Base-by-base conservation (phyloP, 1,140 invertebrate species). In the Ostrea denselamellosa region DNA sequence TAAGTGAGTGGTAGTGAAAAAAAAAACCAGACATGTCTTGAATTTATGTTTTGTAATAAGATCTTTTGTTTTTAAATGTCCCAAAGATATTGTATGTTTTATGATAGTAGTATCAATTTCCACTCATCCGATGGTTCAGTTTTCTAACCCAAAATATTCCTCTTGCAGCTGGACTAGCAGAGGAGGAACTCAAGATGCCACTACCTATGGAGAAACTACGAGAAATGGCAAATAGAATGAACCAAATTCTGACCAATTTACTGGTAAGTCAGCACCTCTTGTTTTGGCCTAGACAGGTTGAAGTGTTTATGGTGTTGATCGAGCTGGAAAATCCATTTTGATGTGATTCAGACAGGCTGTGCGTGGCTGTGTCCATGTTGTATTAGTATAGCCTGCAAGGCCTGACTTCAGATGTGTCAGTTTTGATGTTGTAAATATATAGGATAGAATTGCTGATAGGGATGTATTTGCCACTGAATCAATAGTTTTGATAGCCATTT, bases 221-320 rank as follows among this genome's bases (percentile, higher is more conserved):
- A 34, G 91, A 92, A 53, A 94, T 94, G 93, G 91, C 92, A 28
- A 90, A 90, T 84, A 90, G 92, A 68, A 92, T 94, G 92, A 93
- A 94, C 86, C 86, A 89, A 52, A 93, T 94, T 10, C 82, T 94
- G n/a, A 91, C 92, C n/a, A 93, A 93, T 86, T 88, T 94, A 10
- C 77, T 93, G 90, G 93, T 94, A 87, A 90, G 93, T 90, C 28
- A 28, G 53, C 0, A 10, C 8, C 34, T 83, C 19, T 83, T 17
- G 10, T 83, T 53, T 10, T 25, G 22, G 51, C 82, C 5, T 83
- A 52, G 17, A 5, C 52, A 44, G 22, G 53, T 51, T 54, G 52
- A 19, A n/a, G 19, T 19, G 56, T 19, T 62, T 58, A 17, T 58
- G 19, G 12, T 17, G 56, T 12, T 17, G 19, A 58, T 58, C 19